These are phyloP conservation scores for Peromyscus attwateri DNA, from an alignment of 2,797 vertebrate genomes.

Conservation along the genomic window DNA sequence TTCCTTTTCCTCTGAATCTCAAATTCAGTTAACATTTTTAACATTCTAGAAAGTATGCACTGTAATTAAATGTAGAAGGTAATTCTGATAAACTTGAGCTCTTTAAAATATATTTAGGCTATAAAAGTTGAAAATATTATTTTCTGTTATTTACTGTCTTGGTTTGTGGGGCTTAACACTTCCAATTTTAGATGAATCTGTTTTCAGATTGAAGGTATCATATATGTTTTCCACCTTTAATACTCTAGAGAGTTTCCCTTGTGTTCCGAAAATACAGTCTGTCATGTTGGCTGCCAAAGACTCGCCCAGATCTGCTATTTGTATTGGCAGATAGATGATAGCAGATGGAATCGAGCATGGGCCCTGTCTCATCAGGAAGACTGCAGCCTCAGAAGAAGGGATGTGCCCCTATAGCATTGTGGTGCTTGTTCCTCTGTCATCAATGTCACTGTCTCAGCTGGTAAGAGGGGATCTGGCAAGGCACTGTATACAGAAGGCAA, in stretches of 20 bases:
- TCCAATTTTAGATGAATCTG: neutral
- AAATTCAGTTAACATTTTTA: neutral
- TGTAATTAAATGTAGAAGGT: slow-evolving; percentile 32
- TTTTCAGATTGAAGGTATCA: neutral
- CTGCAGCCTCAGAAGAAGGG: neutral
- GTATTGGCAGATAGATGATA: slow-evolving; percentile 66
- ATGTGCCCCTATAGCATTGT: slow-evolving; percentile 25
- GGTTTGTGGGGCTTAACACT: neutral
- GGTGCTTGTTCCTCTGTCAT: neutral
- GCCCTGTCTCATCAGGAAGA: slow-evolving; percentile 3
- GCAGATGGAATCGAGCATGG: slow-evolving; percentile 34
- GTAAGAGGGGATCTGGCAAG: slow-evolving; percentile 53
- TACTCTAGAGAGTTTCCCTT: slow-evolving; percentile 28
- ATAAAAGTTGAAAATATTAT: neutral
- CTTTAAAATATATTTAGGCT: neutral
- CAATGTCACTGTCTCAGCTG: slow-evolving; percentile 36
- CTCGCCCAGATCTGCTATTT: neutral
- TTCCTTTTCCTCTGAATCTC: slow-evolving; percentile 9
- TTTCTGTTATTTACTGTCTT: neutral
- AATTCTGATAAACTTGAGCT: neutral
- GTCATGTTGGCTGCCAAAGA: slow-evolving; percentile 44
- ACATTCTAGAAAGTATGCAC: slow-evolving; percentile 1
- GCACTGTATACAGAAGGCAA: slow-evolving; percentile 39
- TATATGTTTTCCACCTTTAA: slow-evolving; percentile 28
- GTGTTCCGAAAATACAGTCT: slow-evolving; percentile 49